Percentiles rank a stretch among this genome's conserved stretches.
Conservation (phyloP, 2,888 invertebrate species). For the Ectemnius lituratus region DNA sequence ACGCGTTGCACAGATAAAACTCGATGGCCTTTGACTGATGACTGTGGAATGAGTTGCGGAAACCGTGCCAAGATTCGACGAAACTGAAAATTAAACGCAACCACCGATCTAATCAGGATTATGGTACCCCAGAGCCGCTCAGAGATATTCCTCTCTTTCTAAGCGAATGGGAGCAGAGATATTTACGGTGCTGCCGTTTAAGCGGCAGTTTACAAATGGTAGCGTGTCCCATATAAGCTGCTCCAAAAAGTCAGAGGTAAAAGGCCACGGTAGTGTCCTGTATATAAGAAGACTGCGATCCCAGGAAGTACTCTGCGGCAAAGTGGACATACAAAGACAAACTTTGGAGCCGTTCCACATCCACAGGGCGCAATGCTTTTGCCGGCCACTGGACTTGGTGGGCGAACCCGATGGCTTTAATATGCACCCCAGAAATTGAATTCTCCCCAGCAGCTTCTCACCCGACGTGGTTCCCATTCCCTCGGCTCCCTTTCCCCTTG, state of each 20-base stretch:
- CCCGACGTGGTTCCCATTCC: constrained; percentile 10
- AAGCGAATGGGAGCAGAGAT: neutral
- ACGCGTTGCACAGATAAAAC: constrained; percentile 33
- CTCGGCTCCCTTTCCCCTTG: constrained; percentile 15
- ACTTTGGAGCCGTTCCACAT: constrained; percentile 39
- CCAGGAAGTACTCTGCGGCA: constrained; percentile 27
- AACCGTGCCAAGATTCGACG: constrained; percentile 45
- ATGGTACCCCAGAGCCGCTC: neutral
- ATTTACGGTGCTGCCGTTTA: constrained; percentile 1
- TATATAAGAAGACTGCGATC: constrained; percentile 30
- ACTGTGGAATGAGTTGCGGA: constrained; percentile 48
- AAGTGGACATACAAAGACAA: constrained; percentile 44
- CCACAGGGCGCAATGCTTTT: constrained; percentile 25
- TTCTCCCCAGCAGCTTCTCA: constrained; percentile 40
- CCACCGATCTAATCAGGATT: constrained; percentile 2
- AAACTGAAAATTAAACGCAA: constrained; percentile 41
- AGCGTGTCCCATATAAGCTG: constrained; percentile 23
- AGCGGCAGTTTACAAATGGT: constrained; percentile 29
- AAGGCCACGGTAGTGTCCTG: constrained; percentile 42
- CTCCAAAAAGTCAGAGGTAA: constrained; percentile 42
- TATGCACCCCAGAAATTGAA: constrained; percentile 70
- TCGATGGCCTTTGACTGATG: constrained; percentile 54
- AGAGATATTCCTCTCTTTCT: neutral
- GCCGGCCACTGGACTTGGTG: constrained; percentile 36
- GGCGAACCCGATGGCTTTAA: constrained; percentile 64